Evolutionary conservation across 2,888 invertebrate genomes (phyloP).

Genomic region (Tenthredo notha): DNA sequence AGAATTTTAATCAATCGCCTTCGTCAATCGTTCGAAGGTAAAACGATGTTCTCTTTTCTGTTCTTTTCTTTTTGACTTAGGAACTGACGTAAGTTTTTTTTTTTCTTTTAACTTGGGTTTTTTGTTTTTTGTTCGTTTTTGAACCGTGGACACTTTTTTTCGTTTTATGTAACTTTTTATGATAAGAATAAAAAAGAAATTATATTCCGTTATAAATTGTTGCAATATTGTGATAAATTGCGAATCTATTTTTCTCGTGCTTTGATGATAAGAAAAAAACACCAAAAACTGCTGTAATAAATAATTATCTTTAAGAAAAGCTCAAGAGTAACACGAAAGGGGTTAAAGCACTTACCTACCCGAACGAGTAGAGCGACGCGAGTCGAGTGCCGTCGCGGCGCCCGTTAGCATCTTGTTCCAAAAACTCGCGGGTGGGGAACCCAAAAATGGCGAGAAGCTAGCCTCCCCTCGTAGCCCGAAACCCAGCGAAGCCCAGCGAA

Average conservation of each 20-base stretch:
- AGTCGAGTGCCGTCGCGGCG: conserved; percentile 73
- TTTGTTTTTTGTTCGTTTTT: neutral
- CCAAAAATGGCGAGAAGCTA: conserved; percentile 77
- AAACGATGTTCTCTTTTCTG: neutral
- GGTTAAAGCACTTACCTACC: conserved; percentile 75
- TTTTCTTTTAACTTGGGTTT: too few species aligned
- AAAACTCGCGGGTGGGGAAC: conserved; percentile 74
- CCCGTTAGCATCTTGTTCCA: conserved; percentile 61
- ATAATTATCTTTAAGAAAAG: neutral
- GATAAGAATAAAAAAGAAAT: neutral
- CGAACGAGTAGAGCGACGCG: conserved; percentile 77
- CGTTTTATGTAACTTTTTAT: neutral
- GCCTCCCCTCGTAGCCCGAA: conserved; percentile 49
- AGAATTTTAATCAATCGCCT: neutral
- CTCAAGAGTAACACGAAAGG: conserved; percentile 35
- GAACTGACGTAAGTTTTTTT: neutral
- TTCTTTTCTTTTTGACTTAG: conserved; percentile 7
- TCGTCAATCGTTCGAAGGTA: neutral
- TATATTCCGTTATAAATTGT: neutral
- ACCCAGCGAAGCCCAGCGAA: conserved; percentile 51
- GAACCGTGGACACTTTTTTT: conserved; percentile 10
- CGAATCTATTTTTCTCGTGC: conserved; percentile 1
- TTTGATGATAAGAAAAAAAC: neutral
- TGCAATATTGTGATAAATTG: neutral
- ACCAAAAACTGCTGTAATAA: conserved; percentile 35